Evolutionary conservation across 2,888 invertebrate genomes (phyloP).

Genomic region (Petrolisthes cinctipes): DNA sequence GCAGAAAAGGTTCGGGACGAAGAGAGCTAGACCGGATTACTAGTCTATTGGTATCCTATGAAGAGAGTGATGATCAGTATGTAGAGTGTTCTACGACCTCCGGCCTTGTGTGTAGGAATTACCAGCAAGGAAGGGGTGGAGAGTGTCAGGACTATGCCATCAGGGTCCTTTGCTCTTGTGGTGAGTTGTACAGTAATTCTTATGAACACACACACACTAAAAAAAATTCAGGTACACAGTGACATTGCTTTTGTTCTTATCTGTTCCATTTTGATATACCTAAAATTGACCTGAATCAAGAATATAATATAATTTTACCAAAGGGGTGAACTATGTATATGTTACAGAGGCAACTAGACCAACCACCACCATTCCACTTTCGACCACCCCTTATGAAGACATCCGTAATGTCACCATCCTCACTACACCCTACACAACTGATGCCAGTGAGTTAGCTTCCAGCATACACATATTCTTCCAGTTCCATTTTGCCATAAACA

Average conservation of each 20-base stretch:
- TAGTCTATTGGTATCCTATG: slow-evolving; percentile 65
- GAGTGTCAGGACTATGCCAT: slow-evolving; percentile 70
- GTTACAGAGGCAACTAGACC: slow-evolving; percentile 17
- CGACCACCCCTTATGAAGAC: slow-evolving; percentile 34
- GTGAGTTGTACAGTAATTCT: slow-evolving; percentile 44
- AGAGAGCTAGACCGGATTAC: slow-evolving; percentile 23
- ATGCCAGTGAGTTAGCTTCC: background rate
- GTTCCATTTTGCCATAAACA: too few species aligned
- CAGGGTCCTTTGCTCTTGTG: slow-evolving; percentile 69
- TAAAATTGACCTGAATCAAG: too few species aligned
- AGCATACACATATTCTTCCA: too few species aligned
- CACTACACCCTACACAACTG: slow-evolving; percentile 19
- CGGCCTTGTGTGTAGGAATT: slow-evolving; percentile 53
- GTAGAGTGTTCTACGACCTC: slow-evolving; percentile 42
- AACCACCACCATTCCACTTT: background rate
- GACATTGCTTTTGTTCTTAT: background rate
- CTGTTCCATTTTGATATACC: background rate
- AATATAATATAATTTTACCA: too few species aligned
- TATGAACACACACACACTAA: background rate
- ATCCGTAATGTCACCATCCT: slow-evolving; percentile 19
- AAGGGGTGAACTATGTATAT: too few species aligned
- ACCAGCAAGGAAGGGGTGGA: slow-evolving; percentile 31
- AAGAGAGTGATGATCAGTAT: slow-evolving; percentile 65
- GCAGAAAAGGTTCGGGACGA: slow-evolving; percentile 39
- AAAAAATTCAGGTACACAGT: background rate